Evolutionary conservation across 2,888 invertebrate genomes (phyloP), one percentile per base, ranked within the genome.

Genomic region (Eilema caniola): DNA sequence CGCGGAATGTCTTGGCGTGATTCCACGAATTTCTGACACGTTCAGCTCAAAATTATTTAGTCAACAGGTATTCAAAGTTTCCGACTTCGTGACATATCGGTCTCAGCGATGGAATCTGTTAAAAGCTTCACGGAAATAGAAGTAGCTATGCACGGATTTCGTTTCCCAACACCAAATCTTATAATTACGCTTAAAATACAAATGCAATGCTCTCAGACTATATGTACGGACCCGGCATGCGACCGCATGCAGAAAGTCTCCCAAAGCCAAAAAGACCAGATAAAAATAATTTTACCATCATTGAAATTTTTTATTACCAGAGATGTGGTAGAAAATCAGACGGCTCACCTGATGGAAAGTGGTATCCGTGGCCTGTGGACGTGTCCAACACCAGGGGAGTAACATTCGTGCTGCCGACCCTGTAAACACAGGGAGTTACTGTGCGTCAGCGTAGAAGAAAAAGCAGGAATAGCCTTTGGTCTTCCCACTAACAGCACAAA

Each of bases 31-130:
- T 11, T 8, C 75, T 76, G 66, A 62, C 33, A 64, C 57, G 67
- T n/a, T 37, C 28, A 41, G 31, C 25, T 47, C 37, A 20, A 71
- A 71, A 74, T 72, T 72, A 81, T 73, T 53, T 41, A 23, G 61
- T 56, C n/a, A 24, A n/a, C 72, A 77, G 77, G 77, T 82, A 79
- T 20, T 20, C 20, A 20, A 62, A 72, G 62, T 74, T 81, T 75
- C 80, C 80, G 75, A 77, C 68, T 61, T 20, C 14, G 33, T 70
- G 62, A 74, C 31, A 59, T 67, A 69, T 69, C 8, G 57, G 28
- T 41, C 53, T 62, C 14, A 23, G 24, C 14, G 67, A 64, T 33
- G 47, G 47, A 3, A 20, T 63, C 57, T 66, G 66, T 71, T 70
- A 71, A 71, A 65, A 62, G 41, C 47, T 73, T 71, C 62, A 60